A percentile compares a stretch with the other conserved stretches of the same genome.
These are phyloP conservation scores for Sibirionetta formosa DNA, from an alignment of 2,797 vertebrate genomes.

Conservation along the genomic window DNA sequence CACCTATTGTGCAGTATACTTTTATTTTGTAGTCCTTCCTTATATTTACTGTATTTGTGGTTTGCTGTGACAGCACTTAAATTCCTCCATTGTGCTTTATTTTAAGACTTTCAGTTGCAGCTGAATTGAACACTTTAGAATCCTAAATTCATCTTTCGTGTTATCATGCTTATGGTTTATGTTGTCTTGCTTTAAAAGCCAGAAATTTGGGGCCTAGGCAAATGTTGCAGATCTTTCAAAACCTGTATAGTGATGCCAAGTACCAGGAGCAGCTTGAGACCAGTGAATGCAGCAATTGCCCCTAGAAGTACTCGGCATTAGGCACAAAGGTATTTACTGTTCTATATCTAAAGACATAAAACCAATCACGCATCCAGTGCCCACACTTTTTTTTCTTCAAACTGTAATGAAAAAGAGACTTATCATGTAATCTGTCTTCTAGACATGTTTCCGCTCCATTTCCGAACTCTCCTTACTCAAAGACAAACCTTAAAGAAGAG, in stretches of 20 bases:
- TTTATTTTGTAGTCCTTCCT: not conserved
- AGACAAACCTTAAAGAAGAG: not conserved
- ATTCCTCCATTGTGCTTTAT: not conserved
- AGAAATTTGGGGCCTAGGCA: not conserved
- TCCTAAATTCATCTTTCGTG: not conserved
- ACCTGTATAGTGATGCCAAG: not conserved
- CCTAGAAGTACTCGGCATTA: not conserved
- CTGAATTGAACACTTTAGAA: not conserved
- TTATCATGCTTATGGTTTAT: not conserved
- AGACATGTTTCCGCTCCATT: not conserved
- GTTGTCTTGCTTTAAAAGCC: not conserved
- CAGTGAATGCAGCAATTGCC: not conserved
- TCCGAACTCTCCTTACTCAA: conserved; percentile 44
- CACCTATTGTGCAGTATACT: not conserved
- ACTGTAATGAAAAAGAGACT: not conserved
- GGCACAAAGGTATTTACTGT: not conserved
- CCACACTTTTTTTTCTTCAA: not conserved
- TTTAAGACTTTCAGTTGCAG: not conserved
- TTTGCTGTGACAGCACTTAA: not conserved
- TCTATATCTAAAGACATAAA: not conserved
- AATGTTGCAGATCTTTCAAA: conserved; percentile 1
- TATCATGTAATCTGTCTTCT: not conserved
- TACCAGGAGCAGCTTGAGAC: not conserved
- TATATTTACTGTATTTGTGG: not conserved
- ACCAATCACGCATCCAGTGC: not conserved